A percentile compares a stretch with the other conserved stretches of the same genome.
These are phyloP conservation scores for Drosophila busckii DNA, from an alignment of 1,140 invertebrate species.

Conservation along the genomic window DNA sequence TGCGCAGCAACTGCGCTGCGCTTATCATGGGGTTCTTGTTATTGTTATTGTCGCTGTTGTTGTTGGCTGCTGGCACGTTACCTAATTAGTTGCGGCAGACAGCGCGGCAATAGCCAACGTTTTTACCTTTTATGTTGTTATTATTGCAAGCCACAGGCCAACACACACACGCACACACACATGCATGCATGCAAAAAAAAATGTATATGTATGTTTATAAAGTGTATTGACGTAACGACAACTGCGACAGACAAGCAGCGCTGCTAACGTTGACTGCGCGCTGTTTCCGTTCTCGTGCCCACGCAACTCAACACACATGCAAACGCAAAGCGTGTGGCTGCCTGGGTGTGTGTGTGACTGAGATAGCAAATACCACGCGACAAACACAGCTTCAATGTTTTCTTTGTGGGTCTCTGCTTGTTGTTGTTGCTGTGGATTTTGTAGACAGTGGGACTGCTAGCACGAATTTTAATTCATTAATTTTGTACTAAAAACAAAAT, in stretches of 20 bases:
- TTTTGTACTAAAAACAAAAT: slow-evolving; percentile 5
- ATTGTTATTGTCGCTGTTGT: slow-evolving; percentile 36
- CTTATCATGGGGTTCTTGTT: slow-evolving; percentile 56
- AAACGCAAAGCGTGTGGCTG: neutral
- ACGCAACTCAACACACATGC: slow-evolving; percentile 43
- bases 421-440: slow-evolving; percentile 6
- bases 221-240: slow-evolving; percentile 63
- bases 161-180: slow-evolving; percentile 20
- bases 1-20: slow-evolving; percentile 59
- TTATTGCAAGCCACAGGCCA: slow-evolving; percentile 28
- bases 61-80: slow-evolving; percentile 64
- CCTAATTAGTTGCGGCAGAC: slow-evolving; percentile 77
- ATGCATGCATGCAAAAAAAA: neutral
- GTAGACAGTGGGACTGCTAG: slow-evolving; percentile 1
- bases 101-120: slow-evolving; percentile 61
- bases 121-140: slow-evolving; percentile 64
- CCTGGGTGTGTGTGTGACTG: neutral
- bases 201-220: slow-evolving; percentile 9
- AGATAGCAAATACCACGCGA: slow-evolving; percentile 33
- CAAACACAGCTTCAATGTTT: slow-evolving; percentile 42
- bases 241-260: slow-evolving; percentile 49
- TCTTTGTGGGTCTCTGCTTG: slow-evolving; percentile 11
- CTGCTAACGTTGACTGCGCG: slow-evolving; percentile 33
- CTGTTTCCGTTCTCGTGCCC: slow-evolving; percentile 71
- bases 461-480: too few relatives aligned